A percentile compares a stretch with the other conserved stretches of the same genome.
Conservation (phyloP, 2,888 invertebrate genomes). For the Drosophila barbarae region DNA sequence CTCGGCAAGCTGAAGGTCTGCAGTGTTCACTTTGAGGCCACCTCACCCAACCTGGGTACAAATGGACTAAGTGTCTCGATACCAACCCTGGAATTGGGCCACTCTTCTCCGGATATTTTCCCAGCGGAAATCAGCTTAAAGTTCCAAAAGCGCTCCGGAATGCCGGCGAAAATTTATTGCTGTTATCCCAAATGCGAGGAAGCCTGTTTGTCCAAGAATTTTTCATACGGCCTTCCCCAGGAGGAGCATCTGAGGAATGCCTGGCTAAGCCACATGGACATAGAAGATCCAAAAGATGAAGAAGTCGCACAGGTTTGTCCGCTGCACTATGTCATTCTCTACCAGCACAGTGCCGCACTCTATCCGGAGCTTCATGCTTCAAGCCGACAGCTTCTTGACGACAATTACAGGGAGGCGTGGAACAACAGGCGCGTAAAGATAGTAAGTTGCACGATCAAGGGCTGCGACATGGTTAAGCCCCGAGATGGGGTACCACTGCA, state of each 20-base stretch:
- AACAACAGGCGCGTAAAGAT: conserved; percentile 48
- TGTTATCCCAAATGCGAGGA: conserved; percentile 62
- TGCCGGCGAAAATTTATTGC: conserved; percentile 37
- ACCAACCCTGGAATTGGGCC: conserved; percentile 67
- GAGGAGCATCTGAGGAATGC: conserved; percentile 29
- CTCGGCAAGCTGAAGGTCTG: conserved; percentile 52
- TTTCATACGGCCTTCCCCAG: conserved; percentile 54
- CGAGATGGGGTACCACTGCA: conserved; percentile 58
- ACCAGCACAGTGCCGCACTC: conserved; percentile 47
- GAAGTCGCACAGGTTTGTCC: conserved; percentile 50
- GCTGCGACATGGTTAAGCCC: conserved; percentile 47
- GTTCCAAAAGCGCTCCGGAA: conserved; percentile 14
- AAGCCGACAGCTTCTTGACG: conserved; percentile 26
- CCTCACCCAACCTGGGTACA: conserved; percentile 42
- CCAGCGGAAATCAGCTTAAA: conserved; percentile 19
- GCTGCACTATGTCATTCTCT: conserved; percentile 59
- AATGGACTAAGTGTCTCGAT: conserved; percentile 48
- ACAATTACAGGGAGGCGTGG: conserved; percentile 45
- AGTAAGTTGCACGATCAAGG: conserved; percentile 56
- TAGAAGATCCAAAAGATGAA: conserved; percentile 16
- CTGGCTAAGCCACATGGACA: conserved; percentile 48
- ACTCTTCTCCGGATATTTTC: conserved; percentile 42
- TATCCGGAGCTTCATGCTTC: conserved; percentile 36
- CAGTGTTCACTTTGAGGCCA: conserved; percentile 57
- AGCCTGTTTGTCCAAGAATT: conserved; percentile 22